Evolutionary conservation across 2,797 vertebrate species (phyloP).

Genomic region (Luscinia luscinia): DNA sequence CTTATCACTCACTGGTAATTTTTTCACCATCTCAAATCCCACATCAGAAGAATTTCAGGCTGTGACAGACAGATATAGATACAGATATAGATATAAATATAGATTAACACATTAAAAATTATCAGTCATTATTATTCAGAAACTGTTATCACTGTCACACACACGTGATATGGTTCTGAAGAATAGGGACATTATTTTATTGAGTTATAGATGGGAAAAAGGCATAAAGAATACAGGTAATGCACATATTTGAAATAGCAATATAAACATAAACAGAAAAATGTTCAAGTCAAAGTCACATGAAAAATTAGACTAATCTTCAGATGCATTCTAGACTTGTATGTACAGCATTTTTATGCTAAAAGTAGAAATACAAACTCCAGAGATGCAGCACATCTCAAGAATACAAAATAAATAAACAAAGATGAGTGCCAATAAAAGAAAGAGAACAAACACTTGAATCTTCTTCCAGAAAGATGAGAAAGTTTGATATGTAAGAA

Average conservation of each 20-base stretch:
- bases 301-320: slow-evolving; percentile 36
- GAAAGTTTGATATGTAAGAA: neutral
- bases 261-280: slow-evolving; percentile 49
- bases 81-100: neutral
- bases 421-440: neutral
- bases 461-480: neutral
- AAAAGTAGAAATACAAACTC: slow-evolving; percentile 35
- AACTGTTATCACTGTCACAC: neutral
- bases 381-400: slow-evolving; percentile 21
- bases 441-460: neutral
- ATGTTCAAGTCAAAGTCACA: slow-evolving; percentile 55
- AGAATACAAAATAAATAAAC: slow-evolving; percentile 53
- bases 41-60: neutral
- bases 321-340: slow-evolving; percentile 4
- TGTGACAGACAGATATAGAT: neutral
- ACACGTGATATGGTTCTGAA: neutral
- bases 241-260: slow-evolving; percentile 50
- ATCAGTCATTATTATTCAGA: neutral
- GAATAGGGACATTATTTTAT: slow-evolving; percentile 45
- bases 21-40: neutral
- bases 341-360: slow-evolving; percentile 8
- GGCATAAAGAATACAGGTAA: slow-evolving; percentile 59
- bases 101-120: neutral
- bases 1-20: neutral
- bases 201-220: slow-evolving; percentile 40